Percentiles rank a stretch among this genome's conserved stretches.
These are phyloP conservation scores for Siphonodentalium dalli DNA, from an alignment of 2,888 invertebrate genomes.

Conservation along the genomic window DNA sequence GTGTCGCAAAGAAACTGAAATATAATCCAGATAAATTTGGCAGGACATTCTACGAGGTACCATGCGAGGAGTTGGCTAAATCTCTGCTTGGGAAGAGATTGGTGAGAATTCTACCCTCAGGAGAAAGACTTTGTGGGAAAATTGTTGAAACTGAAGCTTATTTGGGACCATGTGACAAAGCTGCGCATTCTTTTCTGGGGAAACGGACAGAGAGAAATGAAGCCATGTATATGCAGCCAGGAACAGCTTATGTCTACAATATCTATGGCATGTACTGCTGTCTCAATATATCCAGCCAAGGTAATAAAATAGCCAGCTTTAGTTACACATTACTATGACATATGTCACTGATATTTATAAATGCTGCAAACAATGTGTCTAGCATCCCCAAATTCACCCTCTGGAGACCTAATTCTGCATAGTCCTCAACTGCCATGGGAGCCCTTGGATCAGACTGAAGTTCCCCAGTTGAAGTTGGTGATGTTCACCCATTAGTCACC, in stretches of 20 bases:
- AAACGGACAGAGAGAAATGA: slow-evolving; percentile 72
- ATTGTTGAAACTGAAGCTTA: slow-evolving; percentile 81
- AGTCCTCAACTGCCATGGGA: too few species aligned
- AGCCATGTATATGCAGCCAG: slow-evolving; percentile 78
- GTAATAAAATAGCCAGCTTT: slow-evolving; percentile 59
- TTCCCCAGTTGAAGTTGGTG: too few species aligned
- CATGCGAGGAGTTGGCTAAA: slow-evolving; percentile 68
- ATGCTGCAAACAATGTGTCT: too few species aligned
- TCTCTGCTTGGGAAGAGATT: slow-evolving; percentile 73
- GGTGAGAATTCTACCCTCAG: slow-evolving; percentile 67
- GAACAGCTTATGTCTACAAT: slow-evolving; percentile 76
- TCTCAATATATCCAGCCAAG: slow-evolving; percentile 76
- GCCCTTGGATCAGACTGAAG: too few species aligned
- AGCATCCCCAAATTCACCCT: too few species aligned
- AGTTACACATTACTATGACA: too few species aligned
- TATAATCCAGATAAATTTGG: too few species aligned
- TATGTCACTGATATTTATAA: too few species aligned
- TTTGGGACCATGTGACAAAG: slow-evolving; percentile 74
- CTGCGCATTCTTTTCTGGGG: slow-evolving; percentile 72
- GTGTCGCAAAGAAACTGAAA: too few species aligned
- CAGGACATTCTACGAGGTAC: slow-evolving; percentile 43
- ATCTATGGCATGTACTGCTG: slow-evolving; percentile 80
- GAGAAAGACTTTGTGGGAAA: slow-evolving; percentile 70
- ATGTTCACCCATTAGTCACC: too few species aligned
- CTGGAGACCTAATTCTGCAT: too few species aligned